These are phyloP conservation scores for Sturnira hondurensis DNA, from an alignment of 2,113 vertebrate species.

Conservation along the genomic window DNA sequence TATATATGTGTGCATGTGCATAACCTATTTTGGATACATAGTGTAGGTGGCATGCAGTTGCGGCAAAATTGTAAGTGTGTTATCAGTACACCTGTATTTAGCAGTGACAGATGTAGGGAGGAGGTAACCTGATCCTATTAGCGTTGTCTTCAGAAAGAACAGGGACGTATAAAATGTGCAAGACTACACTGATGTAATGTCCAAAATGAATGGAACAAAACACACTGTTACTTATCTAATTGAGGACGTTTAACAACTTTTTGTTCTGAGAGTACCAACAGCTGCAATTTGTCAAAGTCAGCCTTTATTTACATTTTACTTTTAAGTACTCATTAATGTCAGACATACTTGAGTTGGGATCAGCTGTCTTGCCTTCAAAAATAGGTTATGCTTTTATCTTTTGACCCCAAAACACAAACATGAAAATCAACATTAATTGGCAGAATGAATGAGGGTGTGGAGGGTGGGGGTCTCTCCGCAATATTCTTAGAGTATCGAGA, in stretches of 20 bases:
- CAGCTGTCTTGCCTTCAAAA: constrained; percentile 1
- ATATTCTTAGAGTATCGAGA: neutral
- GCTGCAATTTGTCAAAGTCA: constrained; percentile 41
- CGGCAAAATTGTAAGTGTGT: neutral
- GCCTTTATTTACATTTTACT: constrained; percentile 43
- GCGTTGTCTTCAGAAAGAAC: neutral
- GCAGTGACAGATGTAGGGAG: neutral
- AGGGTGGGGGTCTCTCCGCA: neutral
- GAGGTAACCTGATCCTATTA: neutral
- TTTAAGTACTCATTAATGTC: constrained; percentile 57
- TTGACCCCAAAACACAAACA: constrained; percentile 54
- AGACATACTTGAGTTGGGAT: constrained; percentile 34
- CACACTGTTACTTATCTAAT: neutral
- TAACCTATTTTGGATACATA: neutral
- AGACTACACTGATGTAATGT: neutral
- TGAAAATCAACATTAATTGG: constrained; percentile 69
- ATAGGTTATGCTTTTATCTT: constrained; percentile 26
- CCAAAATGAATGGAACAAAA: neutral
- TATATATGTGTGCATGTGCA: too few relatives aligned
- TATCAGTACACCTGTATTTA: fast-evolving
- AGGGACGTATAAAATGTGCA: neutral
- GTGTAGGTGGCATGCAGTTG: neutral
- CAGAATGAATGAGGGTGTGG: constrained; percentile 51
- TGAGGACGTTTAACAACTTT: constrained; percentile 25
- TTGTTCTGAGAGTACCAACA: neutral